Evolutionary conservation across 2,797 vertebrate genomes (phyloP).

Genomic region (Hyperoplus immaculatus): DNA sequence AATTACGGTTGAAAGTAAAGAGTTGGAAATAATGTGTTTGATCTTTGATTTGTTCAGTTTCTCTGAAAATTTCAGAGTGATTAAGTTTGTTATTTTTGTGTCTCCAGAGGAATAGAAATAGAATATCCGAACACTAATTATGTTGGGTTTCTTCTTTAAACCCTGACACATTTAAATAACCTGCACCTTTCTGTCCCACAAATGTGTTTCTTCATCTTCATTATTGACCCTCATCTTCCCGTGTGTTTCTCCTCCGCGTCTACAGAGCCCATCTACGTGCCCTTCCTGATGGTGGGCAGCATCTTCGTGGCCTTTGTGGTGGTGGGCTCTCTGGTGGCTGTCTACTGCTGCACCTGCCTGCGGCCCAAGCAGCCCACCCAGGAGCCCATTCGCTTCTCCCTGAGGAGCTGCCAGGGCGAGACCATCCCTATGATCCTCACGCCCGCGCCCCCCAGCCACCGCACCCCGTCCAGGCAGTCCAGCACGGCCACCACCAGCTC

Average conservation of each 20-base stretch:
- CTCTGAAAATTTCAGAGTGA: background rate
- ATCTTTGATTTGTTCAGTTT: background rate
- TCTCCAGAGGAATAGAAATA: background rate
- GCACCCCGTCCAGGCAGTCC: constrained; percentile 94
- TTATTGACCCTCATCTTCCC: background rate
- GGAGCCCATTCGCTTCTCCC: constrained; percentile 94
- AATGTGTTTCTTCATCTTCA: background rate
- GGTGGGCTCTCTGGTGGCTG: constrained; percentile 93
- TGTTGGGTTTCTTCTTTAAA: background rate
- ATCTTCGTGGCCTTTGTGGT: constrained; percentile 98
- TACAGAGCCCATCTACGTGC: constrained; percentile 96
- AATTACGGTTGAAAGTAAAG: background rate
- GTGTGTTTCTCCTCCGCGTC: background rate
- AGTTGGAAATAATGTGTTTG: background rate
- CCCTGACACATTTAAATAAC: background rate
- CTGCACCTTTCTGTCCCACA: background rate
- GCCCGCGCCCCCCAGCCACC: constrained; percentile 87
- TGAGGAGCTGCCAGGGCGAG: constrained; percentile 95
- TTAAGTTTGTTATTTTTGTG: background rate
- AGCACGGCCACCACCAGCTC: constrained; percentile 96
- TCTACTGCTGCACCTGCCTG: constrained; percentile 98
- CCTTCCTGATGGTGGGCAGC: constrained; percentile 97
- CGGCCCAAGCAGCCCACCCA: constrained; percentile 94
- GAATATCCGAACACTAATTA: background rate
- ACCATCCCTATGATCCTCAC: constrained; percentile 98